phyloP scores from a whole-genome alignment of 2,797 vertebrate genomes.

The Alauda arvensis region DNA sequence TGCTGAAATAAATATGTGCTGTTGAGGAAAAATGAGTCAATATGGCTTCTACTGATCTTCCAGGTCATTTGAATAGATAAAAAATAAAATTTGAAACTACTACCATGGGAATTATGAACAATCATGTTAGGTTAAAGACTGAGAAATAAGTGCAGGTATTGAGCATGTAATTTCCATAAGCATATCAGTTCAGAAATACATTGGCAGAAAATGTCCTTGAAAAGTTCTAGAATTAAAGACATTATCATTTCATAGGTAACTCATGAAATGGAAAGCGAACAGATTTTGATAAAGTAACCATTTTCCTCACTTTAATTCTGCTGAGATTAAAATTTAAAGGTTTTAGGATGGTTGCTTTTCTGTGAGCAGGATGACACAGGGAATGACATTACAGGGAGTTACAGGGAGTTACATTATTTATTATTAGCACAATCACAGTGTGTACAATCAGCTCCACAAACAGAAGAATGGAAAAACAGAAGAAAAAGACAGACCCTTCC shows the following conservation, averaged over 20 bases:
- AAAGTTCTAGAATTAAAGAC: not conserved
- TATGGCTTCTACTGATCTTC: not conserved
- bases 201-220: slow-evolving; percentile 3
- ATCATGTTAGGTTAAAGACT: not conserved
- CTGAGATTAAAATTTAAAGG: not conserved
- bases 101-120: not conserved
- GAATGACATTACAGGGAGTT: too few relatives aligned
- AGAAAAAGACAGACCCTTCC: not conserved
- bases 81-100: not conserved
- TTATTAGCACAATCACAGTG: not conserved
- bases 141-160: not conserved
- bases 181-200: not conserved
- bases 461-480: not conserved
- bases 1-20: not conserved
- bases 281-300: not conserved
- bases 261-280: not conserved
- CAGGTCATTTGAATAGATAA: not conserved
- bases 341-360: slow-evolving; percentile 4
- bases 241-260: not conserved
- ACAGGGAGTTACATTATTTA: not conserved
- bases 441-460: not conserved
- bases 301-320: not conserved
- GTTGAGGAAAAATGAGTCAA: not conserved
- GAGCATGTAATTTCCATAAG: not conserved
- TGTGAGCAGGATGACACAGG: not conserved